phyloP scores from a whole-genome alignment of 92 coral and sea anemone species.

The Palythoa caribaeorum region DNA sequence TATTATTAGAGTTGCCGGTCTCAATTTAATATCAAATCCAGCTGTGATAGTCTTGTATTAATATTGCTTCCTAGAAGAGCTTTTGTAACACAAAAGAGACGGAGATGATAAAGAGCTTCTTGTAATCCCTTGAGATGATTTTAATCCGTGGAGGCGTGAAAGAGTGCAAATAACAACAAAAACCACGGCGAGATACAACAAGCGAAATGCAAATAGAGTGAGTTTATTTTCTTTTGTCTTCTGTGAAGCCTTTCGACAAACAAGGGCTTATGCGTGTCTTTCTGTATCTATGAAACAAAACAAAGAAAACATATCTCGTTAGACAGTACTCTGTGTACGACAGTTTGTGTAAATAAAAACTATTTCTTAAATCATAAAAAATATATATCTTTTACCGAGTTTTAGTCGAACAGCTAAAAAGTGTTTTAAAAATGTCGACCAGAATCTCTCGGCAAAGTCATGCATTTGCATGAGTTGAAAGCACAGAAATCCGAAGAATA shows the following conservation, averaged over 20 bases:
- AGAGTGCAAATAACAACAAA: neutral
- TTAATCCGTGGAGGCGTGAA: constrained; percentile 40
- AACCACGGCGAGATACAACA: constrained; percentile 7
- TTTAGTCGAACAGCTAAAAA: too few relatives aligned
- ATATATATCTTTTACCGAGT: too few relatives aligned
- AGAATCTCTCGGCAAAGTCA: too few relatives aligned
- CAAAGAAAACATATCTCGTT: neutral
- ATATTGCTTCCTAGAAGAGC: neutral
- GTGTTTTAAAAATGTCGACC: too few relatives aligned
- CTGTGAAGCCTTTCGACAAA: constrained; percentile 1
- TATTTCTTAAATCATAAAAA: too few relatives aligned
- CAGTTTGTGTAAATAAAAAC: too few relatives aligned
- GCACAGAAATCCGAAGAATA: too few relatives aligned
- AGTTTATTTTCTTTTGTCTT: constrained; percentile 1
- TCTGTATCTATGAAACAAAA: constrained; percentile 7
- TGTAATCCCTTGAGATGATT: constrained; percentile 27
- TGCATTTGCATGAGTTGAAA: too few relatives aligned
- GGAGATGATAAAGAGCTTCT: neutral
- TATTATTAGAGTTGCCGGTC: neutral
- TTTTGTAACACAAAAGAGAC: neutral
- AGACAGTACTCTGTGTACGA: too few relatives aligned
- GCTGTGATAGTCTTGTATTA: neutral
- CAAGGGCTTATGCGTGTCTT: neutral
- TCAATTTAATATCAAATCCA: constrained; percentile 3
- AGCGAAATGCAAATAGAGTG: constrained; percentile 38